A percentile compares a stretch with the other conserved stretches of the same genome.
These are phyloP conservation scores for Clepsis dumicolana DNA, from an alignment of 2,888 invertebrate genomes.

Conservation along the genomic window DNA sequence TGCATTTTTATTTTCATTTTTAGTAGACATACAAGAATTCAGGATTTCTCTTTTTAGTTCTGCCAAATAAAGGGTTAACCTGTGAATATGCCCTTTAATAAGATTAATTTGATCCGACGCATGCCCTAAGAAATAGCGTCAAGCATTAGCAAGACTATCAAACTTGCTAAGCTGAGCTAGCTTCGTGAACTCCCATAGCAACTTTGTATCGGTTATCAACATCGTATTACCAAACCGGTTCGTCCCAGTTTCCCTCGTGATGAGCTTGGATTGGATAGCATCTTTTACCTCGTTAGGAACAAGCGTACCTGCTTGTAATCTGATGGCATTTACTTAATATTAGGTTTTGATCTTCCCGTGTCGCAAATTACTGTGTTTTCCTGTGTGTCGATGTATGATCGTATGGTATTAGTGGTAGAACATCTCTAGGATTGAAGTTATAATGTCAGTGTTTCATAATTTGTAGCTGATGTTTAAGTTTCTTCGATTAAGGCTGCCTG, in stretches of 20 bases:
- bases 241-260: slow-evolving; percentile 18
- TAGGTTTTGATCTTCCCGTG: slow-evolving; percentile 22
- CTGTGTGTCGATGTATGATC: slow-evolving; percentile 25
- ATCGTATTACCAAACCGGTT: slow-evolving; percentile 25
- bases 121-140: neutral
- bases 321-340: slow-evolving; percentile 37
- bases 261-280: slow-evolving; percentile 35
- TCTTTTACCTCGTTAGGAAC: slow-evolving; percentile 39
- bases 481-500: slow-evolving; percentile 14
- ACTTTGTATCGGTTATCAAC: slow-evolving; percentile 22
- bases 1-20: too few species aligned
- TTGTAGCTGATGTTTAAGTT: slow-evolving; percentile 19
- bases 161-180: neutral
- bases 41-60: too few species aligned
- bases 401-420: slow-evolving; percentile 13
- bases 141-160: neutral
- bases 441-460: slow-evolving; percentile 25
- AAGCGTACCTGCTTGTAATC: slow-evolving; percentile 24
- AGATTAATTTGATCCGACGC: too few species aligned
- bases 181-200: slow-evolving; percentile 3
- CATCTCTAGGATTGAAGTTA: neutral
- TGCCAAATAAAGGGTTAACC: too few species aligned
- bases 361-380: slow-evolving; percentile 30
- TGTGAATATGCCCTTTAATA: too few species aligned
- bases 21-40: too few species aligned